Evolutionary conservation across 1,140 invertebrate genomes (phyloP), one percentile per base, ranked within the genome.

Genomic region (Dendrolimus punctatus): DNA sequence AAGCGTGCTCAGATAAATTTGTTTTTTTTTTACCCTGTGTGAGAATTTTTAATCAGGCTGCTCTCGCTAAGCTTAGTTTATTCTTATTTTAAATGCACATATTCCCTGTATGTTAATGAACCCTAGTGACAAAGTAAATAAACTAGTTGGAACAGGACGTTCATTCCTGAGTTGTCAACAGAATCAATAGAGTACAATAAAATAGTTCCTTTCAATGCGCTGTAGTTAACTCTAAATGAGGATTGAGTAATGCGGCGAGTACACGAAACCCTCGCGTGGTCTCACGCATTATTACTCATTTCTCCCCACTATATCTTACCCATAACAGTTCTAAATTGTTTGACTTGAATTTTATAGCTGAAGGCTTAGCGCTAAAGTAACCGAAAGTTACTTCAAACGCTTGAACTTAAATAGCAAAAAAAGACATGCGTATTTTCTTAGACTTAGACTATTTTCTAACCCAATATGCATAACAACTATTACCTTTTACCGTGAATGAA

Each of bases 171-270:
- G 55, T 60, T 78, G 78, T 84, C 77, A 79, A 68, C 66, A 70
- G 69, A 81, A 80, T 80, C 80, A 84, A 82, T 82, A 82, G 65
- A 76, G 62, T 70, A 77, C 76, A 79, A 80, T 80, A 84, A 84
- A 81, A 84, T 81, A 66, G 72, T 68, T 71, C 71, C 73, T 76
- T 80, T 80, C 78, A 81, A 78, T 84, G 76, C 75, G 63, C 64
- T 67, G 69, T 78, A 78, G 78, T 78, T 81, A 81, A 71, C 57
- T 76, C 69, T 79, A 84, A 84, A 84, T 84, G 80, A 84, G 80
- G 71, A 73, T 80, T 81, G 80, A 84, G 80, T 84, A 80, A 84
- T 84, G 78, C 67, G 50, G 40, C 58, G 51, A 41, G 61, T 65
- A 75, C 80, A 84, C 80, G 80, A 76, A 74, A 69, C 66, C 57